Evolutionary conservation across 2,888 invertebrate genomes (phyloP).

Genomic region (Morpho achilles): DNA sequence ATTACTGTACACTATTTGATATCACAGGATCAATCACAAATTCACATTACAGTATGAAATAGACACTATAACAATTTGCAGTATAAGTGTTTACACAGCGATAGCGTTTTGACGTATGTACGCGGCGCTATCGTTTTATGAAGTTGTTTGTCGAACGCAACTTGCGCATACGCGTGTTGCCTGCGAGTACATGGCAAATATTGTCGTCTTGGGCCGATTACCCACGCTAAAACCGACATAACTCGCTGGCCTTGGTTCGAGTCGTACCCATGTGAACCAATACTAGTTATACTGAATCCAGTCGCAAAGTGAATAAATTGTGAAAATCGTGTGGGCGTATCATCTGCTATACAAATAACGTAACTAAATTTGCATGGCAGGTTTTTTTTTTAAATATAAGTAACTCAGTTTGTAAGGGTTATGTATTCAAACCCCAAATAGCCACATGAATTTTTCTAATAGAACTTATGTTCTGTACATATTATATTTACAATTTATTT

Average conservation of each 20-base stretch:
- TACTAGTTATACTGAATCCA: conserved; percentile 40
- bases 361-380: too few species aligned
- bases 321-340: neutral
- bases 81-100: conserved; percentile 9
- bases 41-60: conserved; percentile 21
- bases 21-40: conserved; percentile 13
- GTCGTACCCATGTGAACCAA: conserved; percentile 35
- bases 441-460: too few species aligned
- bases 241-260: conserved; percentile 56
- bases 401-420: too few species aligned
- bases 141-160: conserved; percentile 20
- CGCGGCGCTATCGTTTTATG: conserved; percentile 22
- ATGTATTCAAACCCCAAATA: too few species aligned
- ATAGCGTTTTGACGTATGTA: conserved; percentile 15
- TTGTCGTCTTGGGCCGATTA: conserved; percentile 46
- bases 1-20: neutral
- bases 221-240: conserved; percentile 38
- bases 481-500: too few species aligned
- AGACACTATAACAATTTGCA: conserved; percentile 11
- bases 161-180: conserved; percentile 31
- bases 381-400: too few species aligned
- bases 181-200: conserved; percentile 56
- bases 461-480: too few species aligned
- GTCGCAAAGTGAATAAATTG: neutral
- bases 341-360: neutral